These are phyloP conservation scores for Podarcis muralis DNA, from an alignment of 2,113 vertebrate species.

Conservation along the genomic window DNA sequence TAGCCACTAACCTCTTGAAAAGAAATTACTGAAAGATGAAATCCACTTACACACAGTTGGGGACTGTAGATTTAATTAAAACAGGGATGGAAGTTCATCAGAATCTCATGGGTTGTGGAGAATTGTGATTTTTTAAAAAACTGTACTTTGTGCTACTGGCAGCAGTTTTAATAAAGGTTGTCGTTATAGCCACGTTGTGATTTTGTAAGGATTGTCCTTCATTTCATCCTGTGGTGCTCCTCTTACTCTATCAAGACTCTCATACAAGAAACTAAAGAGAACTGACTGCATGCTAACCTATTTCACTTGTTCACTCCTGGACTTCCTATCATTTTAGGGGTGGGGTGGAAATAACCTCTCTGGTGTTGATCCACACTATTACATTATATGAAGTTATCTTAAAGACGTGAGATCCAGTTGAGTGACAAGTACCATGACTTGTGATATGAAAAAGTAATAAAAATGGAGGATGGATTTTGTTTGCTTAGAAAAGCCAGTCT, in stretches of 20 bases:
- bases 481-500: constrained; percentile 1
- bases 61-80: constrained; percentile 40
- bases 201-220: neutral
- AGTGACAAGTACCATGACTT: neutral
- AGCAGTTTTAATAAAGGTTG: constrained; percentile 35
- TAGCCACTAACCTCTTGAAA: constrained; percentile 27
- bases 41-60: constrained; percentile 30
- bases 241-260: neutral
- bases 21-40: constrained; percentile 43
- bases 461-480: neutral
- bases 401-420: neutral
- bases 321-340: neutral
- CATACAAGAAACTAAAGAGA: neutral
- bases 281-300: neutral
- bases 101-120: neutral
- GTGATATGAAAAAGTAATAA: constrained; percentile 12
- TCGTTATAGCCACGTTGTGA: neutral
- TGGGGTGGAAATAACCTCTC: neutral
- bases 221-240: neutral
- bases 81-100: constrained; percentile 18
- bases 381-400: neutral
- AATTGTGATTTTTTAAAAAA: neutral
- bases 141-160: constrained; percentile 26
- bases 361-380: neutral
- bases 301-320: neutral